Base-by-base conservation (phyloP, 2,113 vertebrate genomes). In the Limnothrissa miodon region DNA sequence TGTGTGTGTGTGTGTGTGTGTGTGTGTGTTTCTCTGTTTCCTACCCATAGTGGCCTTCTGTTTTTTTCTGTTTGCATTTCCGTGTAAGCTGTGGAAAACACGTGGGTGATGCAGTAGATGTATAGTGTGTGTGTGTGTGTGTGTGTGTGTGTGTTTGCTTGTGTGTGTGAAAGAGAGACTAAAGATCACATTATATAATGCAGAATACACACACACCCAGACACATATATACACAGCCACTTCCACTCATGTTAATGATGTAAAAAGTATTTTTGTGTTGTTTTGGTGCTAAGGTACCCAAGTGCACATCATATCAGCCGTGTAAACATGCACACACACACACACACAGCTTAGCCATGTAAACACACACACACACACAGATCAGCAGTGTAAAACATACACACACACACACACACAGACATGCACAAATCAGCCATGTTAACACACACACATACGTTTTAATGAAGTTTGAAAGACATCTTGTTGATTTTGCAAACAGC, bases 21-120 rank as follows among this genome's bases (percentile, higher is more conserved):
- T 81, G 51, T 39, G 83, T 82, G 29, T 84, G 17, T 81, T 2
- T 42, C 2, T 42, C 2, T 42, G 85, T 42, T 6, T 42, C 42
- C 42, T 42, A 4, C 42, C 6, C 42, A 42, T 42, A 42, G 42
- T 42, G 42, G 42, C 2, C 19, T 81, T 78, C 44, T 79, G 51
- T 78, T 82, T 70, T 78, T 82, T 70, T n/a, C 39, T 78, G 78
- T 78, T 33, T 85, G 29, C 87, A 23, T 42, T 62, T 85, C 62
- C 53, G 29, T 25, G 17, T 85, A 86, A 88, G 48, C 59, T 87
- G 89, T 88, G 29, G 87, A 89, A 91, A 90, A 91, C 86, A 90
- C 91, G 92, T 92, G 87, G 78, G 23, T 48, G 53, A n/a, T 19
- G 29, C 66, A 36, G 33, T 74, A 33, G 33, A 70, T 15, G 29